Percentiles rank a stretch among this genome's conserved stretches.
Conservation (phyloP, 2,888 invertebrate genomes). For the Andrena chrysosceles region DNA sequence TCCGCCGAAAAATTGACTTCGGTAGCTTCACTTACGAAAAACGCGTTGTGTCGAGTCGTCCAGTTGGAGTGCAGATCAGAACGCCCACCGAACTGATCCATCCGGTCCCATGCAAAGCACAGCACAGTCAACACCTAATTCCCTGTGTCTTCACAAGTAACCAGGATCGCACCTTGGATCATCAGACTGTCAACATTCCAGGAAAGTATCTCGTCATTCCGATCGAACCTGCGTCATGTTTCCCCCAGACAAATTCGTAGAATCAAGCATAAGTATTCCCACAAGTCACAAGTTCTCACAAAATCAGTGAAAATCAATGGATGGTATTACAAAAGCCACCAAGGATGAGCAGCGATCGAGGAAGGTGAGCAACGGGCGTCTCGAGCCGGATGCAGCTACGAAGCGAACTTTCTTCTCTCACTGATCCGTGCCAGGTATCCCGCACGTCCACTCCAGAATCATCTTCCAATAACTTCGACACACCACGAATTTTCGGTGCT, state of each 20-base stretch:
- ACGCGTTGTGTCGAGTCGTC: conserved; percentile 41
- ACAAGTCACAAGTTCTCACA: no score
- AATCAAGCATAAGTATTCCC: no score
- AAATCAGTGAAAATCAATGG: no score
- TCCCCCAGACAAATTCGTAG: not conserved
- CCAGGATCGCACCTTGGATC: not conserved
- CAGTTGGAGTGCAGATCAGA: conserved; percentile 42
- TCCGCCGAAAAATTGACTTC: not conserved
- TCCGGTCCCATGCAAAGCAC: conserved; percentile 44
- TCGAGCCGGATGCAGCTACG: conserved; percentile 59
- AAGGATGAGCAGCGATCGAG: conserved; percentile 22
- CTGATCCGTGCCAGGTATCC: conserved; percentile 49
- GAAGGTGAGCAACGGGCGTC: conserved; percentile 28
- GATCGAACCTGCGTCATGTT: not conserved
- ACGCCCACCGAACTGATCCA: conserved; percentile 44
- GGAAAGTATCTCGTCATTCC: conserved; percentile 8
- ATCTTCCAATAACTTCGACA: conserved; percentile 10
- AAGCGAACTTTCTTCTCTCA: conserved; percentile 64
- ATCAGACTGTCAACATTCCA: conserved; percentile 32
- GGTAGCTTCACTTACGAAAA: conserved; percentile 57
- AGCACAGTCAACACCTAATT: conserved; percentile 32
- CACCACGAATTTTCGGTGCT: conserved; percentile 11
- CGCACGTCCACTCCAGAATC: not conserved
- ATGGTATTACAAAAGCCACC: conserved; percentile 27
- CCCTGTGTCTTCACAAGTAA: conserved; percentile 2